Evolutionary conservation across 30 jellyfish, hydroid and myxozoan genomes (phyloP).

Genomic region (Phacellophora camtschatica): DNA sequence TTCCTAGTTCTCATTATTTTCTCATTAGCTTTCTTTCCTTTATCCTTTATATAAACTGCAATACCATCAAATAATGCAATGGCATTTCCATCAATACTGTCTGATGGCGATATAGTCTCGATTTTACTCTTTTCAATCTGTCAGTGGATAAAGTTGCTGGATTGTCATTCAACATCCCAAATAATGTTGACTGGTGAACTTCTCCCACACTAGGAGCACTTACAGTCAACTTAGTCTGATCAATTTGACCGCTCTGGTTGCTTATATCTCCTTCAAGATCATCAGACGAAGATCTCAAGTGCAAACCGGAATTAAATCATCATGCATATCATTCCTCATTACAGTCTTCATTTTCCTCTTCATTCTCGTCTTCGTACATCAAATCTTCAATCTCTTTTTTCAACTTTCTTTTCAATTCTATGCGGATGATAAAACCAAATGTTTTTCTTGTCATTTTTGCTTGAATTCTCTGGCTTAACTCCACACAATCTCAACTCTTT

Average conservation of each 20-base stretch:
- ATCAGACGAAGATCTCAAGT: not conserved
- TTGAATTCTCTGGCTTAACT: not conserved
- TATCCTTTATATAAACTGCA: not conserved
- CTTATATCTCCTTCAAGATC: not conserved
- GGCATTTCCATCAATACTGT: not conserved
- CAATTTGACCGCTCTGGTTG: not conserved
- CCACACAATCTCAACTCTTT: not conserved
- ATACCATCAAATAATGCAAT: not conserved
- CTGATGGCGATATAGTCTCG: not conserved
- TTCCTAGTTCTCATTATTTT: not conserved
- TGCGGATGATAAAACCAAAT: not conserved
- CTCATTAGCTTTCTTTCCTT: not conserved
- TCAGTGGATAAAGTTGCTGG: not conserved
- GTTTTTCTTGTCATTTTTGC: not conserved
- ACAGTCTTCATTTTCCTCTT: not conserved
- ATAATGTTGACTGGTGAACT: not conserved
- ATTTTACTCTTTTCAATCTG: not conserved
- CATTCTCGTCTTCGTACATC: not conserved
- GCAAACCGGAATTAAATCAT: not conserved
- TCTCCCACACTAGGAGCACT: conserved; percentile 1
- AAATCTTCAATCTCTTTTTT: not conserved
- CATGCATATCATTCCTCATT: not conserved
- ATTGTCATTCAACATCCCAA: not conserved
- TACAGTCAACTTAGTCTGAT: not conserved
- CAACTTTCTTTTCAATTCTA: not conserved